These are phyloP conservation scores for Pseudochaenichthys georgianus DNA, from an alignment of 2,797 vertebrate species.

Conservation along the genomic window DNA sequence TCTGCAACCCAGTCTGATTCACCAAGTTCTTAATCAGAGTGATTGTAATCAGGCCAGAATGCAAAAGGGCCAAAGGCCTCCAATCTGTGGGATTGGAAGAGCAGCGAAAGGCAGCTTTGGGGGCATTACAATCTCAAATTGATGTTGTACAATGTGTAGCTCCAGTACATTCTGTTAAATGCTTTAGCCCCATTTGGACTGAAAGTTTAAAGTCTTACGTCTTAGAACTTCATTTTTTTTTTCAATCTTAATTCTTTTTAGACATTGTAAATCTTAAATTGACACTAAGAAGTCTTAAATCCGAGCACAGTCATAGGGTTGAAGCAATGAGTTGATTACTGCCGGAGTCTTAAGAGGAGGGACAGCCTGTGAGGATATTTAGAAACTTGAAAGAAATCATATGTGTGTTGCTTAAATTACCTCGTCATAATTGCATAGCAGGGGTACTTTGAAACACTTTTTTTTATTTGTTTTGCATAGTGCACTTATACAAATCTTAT, in stretches of 20 bases:
- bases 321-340: slow-evolving; percentile 79
- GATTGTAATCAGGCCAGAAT: slow-evolving; percentile 98
- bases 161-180: slow-evolving; percentile 80
- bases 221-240: slow-evolving; percentile 73
- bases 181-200: slow-evolving; percentile 80
- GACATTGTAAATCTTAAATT: slow-evolving; percentile 86
- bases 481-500: slow-evolving; percentile 62
- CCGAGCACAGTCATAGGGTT: slow-evolving; percentile 68
- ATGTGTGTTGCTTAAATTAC: slow-evolving; percentile 46
- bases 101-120: slow-evolving; percentile 90
- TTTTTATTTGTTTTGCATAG: slow-evolving; percentile 46
- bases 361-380: slow-evolving; percentile 54
- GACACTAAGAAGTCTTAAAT: slow-evolving; percentile 88
- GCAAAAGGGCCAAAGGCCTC: slow-evolving; percentile 93
- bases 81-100: slow-evolving; percentile 89
- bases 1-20: slow-evolving; percentile 88
- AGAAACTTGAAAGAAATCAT: slow-evolving; percentile 37
- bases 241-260: slow-evolving; percentile 79
- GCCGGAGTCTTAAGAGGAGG: slow-evolving; percentile 79
- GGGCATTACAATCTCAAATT: slow-evolving; percentile 95
- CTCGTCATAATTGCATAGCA: slow-evolving; percentile 15
- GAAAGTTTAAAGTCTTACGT: slow-evolving; percentile 82
- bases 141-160: slow-evolving; percentile 86
- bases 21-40: slow-evolving; percentile 92
- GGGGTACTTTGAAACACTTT: slow-evolving; percentile 40